A percentile compares a stretch with the other conserved stretches of the same genome.
Evolutionary conservation across 1,140 invertebrate species (phyloP).

Genomic region (Rhyzopertha dominica): DNA sequence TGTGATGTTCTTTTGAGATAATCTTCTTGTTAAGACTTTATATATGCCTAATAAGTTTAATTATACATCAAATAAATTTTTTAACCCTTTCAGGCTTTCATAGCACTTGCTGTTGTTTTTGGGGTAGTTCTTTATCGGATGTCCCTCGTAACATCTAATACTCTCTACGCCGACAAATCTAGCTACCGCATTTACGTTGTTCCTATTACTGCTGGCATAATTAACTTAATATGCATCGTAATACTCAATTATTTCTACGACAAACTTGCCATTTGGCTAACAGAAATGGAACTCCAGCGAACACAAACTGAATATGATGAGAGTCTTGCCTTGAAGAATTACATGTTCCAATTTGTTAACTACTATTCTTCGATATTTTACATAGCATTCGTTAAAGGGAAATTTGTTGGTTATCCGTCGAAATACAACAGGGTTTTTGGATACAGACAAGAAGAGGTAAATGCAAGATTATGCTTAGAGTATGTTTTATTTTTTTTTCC

Average conservation of each 20-base stretch:
- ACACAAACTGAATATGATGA: constrained; percentile 84
- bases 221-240: constrained; percentile 61
- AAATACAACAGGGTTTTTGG: constrained; percentile 69
- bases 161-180: constrained; percentile 50
- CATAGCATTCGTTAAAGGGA: constrained; percentile 80
- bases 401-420: constrained; percentile 72
- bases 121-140: constrained; percentile 72
- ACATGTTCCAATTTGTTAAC: constrained; percentile 84
- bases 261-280: constrained; percentile 49
- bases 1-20: no score
- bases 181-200: constrained; percentile 62
- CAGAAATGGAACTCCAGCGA: constrained; percentile 77
- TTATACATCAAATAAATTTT: no score
- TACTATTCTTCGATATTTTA: constrained; percentile 84
- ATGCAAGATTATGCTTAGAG: constrained; percentile 18
- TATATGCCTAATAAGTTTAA: no score
- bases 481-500: neutral
- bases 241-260: constrained; percentile 52
- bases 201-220: constrained; percentile 60
- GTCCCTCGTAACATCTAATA: constrained; percentile 58
- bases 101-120: constrained; percentile 70
- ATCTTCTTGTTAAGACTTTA: no score
- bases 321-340: constrained; percentile 78
- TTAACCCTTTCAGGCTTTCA: constrained; percentile 60
- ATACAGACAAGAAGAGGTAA: constrained; percentile 66